Evolutionary conservation across 2,888 invertebrate species (phyloP), one percentile per base, ranked within the genome.

Genomic region (Philaethria dido): DNA sequence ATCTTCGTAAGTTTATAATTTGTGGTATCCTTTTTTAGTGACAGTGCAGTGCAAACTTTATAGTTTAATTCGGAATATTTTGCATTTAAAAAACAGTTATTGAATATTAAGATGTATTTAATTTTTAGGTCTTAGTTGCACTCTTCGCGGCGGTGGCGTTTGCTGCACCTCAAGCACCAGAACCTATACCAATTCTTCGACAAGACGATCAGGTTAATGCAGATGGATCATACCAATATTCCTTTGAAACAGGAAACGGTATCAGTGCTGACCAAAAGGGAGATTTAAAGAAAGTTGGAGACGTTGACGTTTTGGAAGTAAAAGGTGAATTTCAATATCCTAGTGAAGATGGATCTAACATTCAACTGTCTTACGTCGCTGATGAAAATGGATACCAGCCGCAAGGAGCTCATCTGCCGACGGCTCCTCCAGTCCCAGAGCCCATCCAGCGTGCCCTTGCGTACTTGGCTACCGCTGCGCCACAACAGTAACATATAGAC

Each of bases 331-430:
- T 89, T 86, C 94, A 94, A 62, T 95, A 95, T 80, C 94, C 94
- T 0, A 92, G 94, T 33, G 95, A 95, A 1, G 94, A 95, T 73
- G 95, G 95, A 22, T 90, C 93, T 73, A 94, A 93, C 73, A 94
- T 95, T 78, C 93, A 94, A 72, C 79, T 96, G 72, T 93, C 94
- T 0, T 96, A 96, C 85, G 89, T 93, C 47, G 95, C 96, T 72
- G 95, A 96, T 74, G 95, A 96, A 80, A 95, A 95, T 74, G 95
- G 95, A 22, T 95, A 93, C 92, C 94, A 95, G 79, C 95, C 95
- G 0, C 93, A 88, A 74, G 94, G 94, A 3, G 93, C 91, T 11
- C 94, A 94, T 75, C 81, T 95, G n/a, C 95, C 95, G 36, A 94
- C 94, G 11, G 93, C 95, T 9, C 96, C 96, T 44, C 96, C 96